Base-by-base conservation (phyloP, 2,113 vertebrate genomes). In the Neodon shergylaensis region DNA sequence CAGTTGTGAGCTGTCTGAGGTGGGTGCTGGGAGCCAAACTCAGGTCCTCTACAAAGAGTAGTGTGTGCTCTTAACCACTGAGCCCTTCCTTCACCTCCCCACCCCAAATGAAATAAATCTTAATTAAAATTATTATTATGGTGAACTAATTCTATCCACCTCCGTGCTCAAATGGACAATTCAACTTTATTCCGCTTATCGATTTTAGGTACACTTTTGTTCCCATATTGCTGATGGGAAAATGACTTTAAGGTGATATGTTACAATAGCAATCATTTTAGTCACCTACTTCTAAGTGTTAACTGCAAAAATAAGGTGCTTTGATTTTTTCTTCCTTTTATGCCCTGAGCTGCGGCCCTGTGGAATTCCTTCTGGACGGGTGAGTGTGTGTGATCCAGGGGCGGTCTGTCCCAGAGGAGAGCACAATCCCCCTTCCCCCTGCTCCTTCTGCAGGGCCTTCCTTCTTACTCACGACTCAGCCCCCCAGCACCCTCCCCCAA, bases 121-220 rank as follows among this genome's bases (percentile, higher is more conserved):
- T 93, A 97, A 96, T 90, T 85, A 97, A 94, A 93, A 95, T 94
- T 90, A 82, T 90, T 95, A 61, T 33, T 68, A 94, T 81, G n/a
- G 65, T 93, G 10, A 85, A 91, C 33, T 83, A 95, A 96, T 94
- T 95, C 72, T 94, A 66, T 74, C 31, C 54, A 92, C 73, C 90
- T 95, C 68, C 74, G 87, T 74, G 47, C 9, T 66, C 31, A 16
- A 68, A 86, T 22, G 19, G 76, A 28, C 68, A 74, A 94, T n/a
- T 88, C 94, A 94, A 68, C 7, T 79, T 74, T 79, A 93, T 95
- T 90, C 7, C 4, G 14, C 8, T 92, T 92, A 74, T 39, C 42
- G 70, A 31, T 91, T 94, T 93, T 73, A 93, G 83, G 87, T 92
- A 86, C 65, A 72, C 70, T 84, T 95, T 72, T 93, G 74, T 94